Evolutionary conservation across 2,797 vertebrate genomes (phyloP), one percentile per base, ranked within the genome.

Genomic region (Rhabdophis nuchalis): DNA sequence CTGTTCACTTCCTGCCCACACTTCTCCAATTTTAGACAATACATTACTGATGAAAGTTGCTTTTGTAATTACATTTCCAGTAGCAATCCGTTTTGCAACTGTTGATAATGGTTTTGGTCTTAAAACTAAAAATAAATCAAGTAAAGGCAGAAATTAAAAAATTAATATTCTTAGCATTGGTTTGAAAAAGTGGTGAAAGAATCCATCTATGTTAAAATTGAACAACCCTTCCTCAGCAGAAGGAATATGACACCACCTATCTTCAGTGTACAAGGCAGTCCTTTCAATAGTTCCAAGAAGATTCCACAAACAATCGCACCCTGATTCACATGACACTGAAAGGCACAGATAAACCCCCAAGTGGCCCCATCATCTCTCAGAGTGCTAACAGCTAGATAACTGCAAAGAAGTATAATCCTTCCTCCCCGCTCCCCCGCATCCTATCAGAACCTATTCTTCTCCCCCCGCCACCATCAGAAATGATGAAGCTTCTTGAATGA

Each of bases 21-120:
- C 98, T 95, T 99, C 99, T 96, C 98, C 98, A 29, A 99, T 98
- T 97, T 99, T 99, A 92, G 97, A 98, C 88, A 99, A 95, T 0
- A 99, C 98, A 14, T 98, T 98, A 96, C 95, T 98, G 95, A 99
- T 98, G 95, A 99, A 99, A 86, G 97, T 97, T 36, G 98, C 98
- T 95, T 98, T 98, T 56, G 98, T 98, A 95, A 98, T 96, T 91
- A 99, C 98, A 92, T 97, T 98, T 90, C 98, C 98, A 90, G 94
- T 95, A 92, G 97, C 89, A 89, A 97, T 96, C 89, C 97, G 98
- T 60, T 98, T 99, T 86, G 97, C 97, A 95, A 98, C 97, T 36
- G 98, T 98, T 6, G 99, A 99, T 94, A 99, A 97, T 0, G 99
- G 99, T 96, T 98, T 98, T 3, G 99, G 98, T 93, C 98, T 97